Percentiles rank a stretch among this genome's conserved stretches.
These are phyloP conservation scores for Bubo bubo DNA, from an alignment of 2,113 vertebrate species.

Conservation along the genomic window DNA sequence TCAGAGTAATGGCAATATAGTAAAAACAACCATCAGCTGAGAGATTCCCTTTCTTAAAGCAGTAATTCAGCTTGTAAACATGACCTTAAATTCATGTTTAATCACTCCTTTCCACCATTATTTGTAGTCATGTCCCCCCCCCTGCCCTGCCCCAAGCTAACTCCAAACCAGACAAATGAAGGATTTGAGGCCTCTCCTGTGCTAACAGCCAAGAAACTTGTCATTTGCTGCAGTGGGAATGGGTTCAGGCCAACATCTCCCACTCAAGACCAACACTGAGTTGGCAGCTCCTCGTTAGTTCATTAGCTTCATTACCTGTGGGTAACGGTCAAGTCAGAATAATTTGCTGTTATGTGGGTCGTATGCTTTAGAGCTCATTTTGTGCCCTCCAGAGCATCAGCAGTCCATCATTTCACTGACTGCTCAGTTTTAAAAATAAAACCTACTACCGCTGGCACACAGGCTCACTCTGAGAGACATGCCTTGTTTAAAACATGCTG, in stretches of 20 bases:
- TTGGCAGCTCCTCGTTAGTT: not conserved
- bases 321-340: slow-evolving; percentile 51
- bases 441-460: not conserved
- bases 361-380: slow-evolving; percentile 25
- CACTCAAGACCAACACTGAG: not conserved
- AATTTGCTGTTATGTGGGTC: slow-evolving; percentile 52
- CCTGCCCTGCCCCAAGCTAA: not conserved
- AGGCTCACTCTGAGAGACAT: not conserved
- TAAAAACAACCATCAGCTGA: not conserved
- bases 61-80: not conserved
- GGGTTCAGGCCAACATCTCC: not conserved
- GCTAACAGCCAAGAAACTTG: not conserved
- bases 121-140: not conserved
- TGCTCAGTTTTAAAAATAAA: not conserved
- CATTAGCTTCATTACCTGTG: slow-evolving; percentile 36
- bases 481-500: not conserved
- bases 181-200: not conserved
- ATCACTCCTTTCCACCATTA: not conserved
- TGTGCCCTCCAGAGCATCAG: not conserved
- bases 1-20: not conserved
- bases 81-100: not conserved
- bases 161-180: not conserved
- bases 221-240: not conserved
- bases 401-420: not conserved
- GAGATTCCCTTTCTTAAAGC: not conserved